Base-by-base conservation (phyloP, 2,888 invertebrate genomes). In the Drosophila rubida region DNA sequence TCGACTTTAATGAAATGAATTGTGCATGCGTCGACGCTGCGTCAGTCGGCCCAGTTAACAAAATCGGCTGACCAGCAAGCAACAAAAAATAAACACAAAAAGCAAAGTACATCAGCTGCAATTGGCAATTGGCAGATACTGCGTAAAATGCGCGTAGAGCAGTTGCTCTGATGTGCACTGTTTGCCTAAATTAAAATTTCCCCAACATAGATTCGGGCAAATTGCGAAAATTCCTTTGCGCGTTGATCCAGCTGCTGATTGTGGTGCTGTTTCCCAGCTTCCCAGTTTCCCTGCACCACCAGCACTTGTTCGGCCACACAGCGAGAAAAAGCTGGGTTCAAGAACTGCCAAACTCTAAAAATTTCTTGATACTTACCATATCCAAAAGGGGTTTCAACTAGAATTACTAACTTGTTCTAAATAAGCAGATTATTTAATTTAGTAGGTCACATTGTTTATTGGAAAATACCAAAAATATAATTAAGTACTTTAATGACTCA, bases 151-250 rank as follows among this genome's bases (percentile, higher is more conserved):
- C 9, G 11, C 11, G 35, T 32, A 45, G 48, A 42, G 42, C 44
- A 35, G 35, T 35, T 30, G 46, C 22, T 49, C 37, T 5, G 11
- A 11, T 32, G 32, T n/a, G 32, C 32, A 11, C 45, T 45, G 35
- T 51, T 14, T 42, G 54, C 41, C 67, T 16, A 53, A 69, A 39
- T 49, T 42, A 39, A 61, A 55, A 59, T 37, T 51, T 39, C 25
- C 23, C 51, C 19, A 19, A 51, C 71, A 46, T 73, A 60, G 61
- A 65, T 74, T 76, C 41, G 44, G 27, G 9, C 65, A 76, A 74
- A 70, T 76, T 74, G 65, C 62, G 64, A 55, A 60, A 68, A 77
- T 80, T 63, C 55, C 71, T 63, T 69, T 64, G 32, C 27, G 16
- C 37, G 32, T 27, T 44, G 60, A 44, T 49, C 48, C 23, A 48